Conservation (phyloP, 2,797 vertebrate genomes). For the Leuciscus waleckii region DNA sequence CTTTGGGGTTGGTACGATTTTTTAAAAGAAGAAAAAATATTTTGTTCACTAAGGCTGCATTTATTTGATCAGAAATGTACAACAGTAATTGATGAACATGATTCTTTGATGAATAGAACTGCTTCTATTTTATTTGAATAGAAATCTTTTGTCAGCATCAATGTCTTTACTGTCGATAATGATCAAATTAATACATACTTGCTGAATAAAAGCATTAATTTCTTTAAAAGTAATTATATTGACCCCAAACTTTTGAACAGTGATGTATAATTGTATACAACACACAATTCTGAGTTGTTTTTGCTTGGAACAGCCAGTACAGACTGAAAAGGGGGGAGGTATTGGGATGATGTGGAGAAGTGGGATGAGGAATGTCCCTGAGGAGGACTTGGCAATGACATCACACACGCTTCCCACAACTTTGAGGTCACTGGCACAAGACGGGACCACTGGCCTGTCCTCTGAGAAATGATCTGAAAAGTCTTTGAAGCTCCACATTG, state of each 20-base stretch:
- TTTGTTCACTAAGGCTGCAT: background rate
- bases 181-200: background rate
- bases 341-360: conserved; percentile 36
- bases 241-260: background rate
- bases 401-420: conserved; percentile 52
- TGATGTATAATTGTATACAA: conserved; percentile 19
- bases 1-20: background rate
- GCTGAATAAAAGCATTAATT: background rate
- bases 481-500: conserved; percentile 27
- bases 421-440: conserved; percentile 37
- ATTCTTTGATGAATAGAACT: background rate
- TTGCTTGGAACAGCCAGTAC: conserved; percentile 42
- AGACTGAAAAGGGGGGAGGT: conserved; percentile 24
- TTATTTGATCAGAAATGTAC: no score
- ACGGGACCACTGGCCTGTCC: background rate
- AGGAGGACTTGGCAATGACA: conserved; percentile 55
- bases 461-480: conserved; percentile 12
- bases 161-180: background rate
- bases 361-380: conserved; percentile 46
- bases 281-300: conserved; percentile 38
- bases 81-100: no score
- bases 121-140: background rate
- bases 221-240: background rate
- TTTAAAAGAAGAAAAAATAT: background rate
- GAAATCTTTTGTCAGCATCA: background rate